Evolutionary conservation across 2,113 vertebrate genomes (phyloP), one percentile per base, ranked within the genome.

Genomic region (Octodon degus): DNA sequence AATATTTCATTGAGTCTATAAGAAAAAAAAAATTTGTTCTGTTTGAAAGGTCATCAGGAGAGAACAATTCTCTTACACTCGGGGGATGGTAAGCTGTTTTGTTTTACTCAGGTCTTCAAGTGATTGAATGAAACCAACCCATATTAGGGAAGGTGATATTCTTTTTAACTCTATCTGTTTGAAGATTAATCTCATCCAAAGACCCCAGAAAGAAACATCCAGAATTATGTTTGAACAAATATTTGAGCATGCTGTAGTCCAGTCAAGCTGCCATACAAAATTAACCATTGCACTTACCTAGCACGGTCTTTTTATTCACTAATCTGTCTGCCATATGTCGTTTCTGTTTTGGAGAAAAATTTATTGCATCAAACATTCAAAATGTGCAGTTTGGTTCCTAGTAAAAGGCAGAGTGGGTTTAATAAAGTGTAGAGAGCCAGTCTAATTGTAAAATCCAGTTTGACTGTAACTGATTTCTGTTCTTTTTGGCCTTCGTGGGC

Each of bases 321-420:
- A 99, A 99, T 98, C 98, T 99, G 98, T 99, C 99, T 96, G 99
- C 99, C 96, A 99, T 99, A 97, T 99, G 99, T 92, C 99, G 98
- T 98, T 99, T 99, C 99, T 99, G 98, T 76, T 95, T 96, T 17
- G 67, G 98, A 97, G 6, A 93, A 93, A 97, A 86, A 80, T 19
- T 87, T 7, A 86, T 93, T 95, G 86, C 5, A 90, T 95, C 89
- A 94, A 63, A 91, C 81, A 83, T 74, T 96, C 12, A 16, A 93
- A 90, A 77, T 40, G 14, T 92, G 30, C 77, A 96, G 86, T 50
- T 60, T 24, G 60, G 58, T 1, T 94, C 58, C n/a, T 70, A 88
- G 32, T 83, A 77, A 22, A 92, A 0, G 0, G n/a, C 7, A 81
- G 9, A 95, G 89, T 7, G 53, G 1, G 27, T 88, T 68, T 30